A percentile compares a stretch with the other conserved stretches of the same genome.
Conservation (phyloP, 1,140 invertebrate genomes). For the Drosophila ambigua region DNA sequence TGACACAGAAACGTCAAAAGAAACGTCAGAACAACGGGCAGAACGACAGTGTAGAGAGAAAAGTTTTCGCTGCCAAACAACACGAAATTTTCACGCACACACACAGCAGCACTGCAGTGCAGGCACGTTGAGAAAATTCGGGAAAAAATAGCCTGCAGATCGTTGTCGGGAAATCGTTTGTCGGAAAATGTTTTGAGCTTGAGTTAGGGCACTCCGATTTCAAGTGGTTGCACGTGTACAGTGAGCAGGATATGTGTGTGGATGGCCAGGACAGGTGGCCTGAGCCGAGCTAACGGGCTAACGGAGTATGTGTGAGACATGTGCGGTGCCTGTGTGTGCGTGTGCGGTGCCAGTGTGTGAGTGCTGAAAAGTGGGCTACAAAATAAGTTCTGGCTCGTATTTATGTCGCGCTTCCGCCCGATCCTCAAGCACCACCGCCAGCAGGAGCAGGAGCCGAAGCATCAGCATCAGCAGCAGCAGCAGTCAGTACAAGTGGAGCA, state of each 20-base stretch:
- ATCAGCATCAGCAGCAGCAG: slow-evolving; percentile 9
- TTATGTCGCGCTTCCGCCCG: slow-evolving; percentile 62
- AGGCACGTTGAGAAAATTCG: slow-evolving; percentile 39
- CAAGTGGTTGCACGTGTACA: neutral
- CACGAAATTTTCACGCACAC: slow-evolving; percentile 33
- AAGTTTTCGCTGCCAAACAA: slow-evolving; percentile 60
- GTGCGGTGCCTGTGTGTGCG: slow-evolving; percentile 6
- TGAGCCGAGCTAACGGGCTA: slow-evolving; percentile 53
- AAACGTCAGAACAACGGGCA: slow-evolving; percentile 42
- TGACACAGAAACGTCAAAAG: slow-evolving; percentile 69
- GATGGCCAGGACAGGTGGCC: slow-evolving; percentile 53
- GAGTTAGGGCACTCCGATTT: neutral
- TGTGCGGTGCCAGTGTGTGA: slow-evolving; percentile 26
- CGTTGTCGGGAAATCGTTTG: slow-evolving; percentile 6
- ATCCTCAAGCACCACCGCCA: slow-evolving; percentile 35
- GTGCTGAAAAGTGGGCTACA: slow-evolving; percentile 49
- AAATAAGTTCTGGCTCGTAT: slow-evolving; percentile 51
- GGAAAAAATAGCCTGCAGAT: slow-evolving; percentile 20
- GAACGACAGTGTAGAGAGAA: slow-evolving; percentile 73
- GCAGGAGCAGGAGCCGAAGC: slow-evolving; percentile 24
- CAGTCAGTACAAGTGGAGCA: slow-evolving; percentile 8
- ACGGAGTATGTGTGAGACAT: slow-evolving; percentile 20
- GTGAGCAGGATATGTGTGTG: slow-evolving; percentile 41
- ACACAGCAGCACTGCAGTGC: slow-evolving; percentile 34
- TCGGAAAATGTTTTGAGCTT: slow-evolving; percentile 11